Evolutionary conservation across 2,888 invertebrate species (phyloP), one percentile per base, ranked within the genome.

Genomic region (Seladonia tumulorum): DNA sequence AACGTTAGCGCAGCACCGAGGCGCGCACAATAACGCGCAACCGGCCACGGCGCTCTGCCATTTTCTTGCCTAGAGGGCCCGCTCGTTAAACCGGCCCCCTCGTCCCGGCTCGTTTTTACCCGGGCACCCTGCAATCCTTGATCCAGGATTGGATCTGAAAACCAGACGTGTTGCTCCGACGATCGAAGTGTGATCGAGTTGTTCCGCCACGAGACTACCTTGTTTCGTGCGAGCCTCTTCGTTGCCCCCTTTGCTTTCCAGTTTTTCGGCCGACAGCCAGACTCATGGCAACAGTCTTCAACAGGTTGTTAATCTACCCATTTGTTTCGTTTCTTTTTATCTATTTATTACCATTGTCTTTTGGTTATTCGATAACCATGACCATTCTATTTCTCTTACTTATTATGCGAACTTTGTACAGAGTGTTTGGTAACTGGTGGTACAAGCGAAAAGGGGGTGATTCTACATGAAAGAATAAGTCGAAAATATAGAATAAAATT

Each of bases 61-160:
- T 82, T 87, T 87, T 87, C 84, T 84, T 84, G 81, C 72, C 35
- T 70, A 77, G 39, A 16, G 16, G 60, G 49, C 49, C 79, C 77
- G 87, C 83, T 89, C 90, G 87, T 89, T 85, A 82, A 86, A 87
- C 77, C 86, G 81, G 63, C 70, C 72, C 72, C 22, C 68, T 68
- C 78, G 76, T 71, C 49, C 68, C 35, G 35, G n/a, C 81, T 72
- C 60, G 42, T 87, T 87, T 81, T 83, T 86, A 81, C 49, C 49
- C 63, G 75, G 73, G 70, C 49, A 77, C 60, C 77, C 82, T 29
- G 70, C 70, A 35, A 68, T 39, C 68, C 35, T 39, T 79, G 78
- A 87, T 88, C 82, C 82, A 76, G 87, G 73, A 79, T 76, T 79
- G 57, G 57, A 57, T 57, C 57, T 57, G 57, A 57, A 73, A 85